phyloP scores from a whole-genome alignment of 2,888 invertebrate species.

The Leptinotarsa rubiginosa region DNA sequence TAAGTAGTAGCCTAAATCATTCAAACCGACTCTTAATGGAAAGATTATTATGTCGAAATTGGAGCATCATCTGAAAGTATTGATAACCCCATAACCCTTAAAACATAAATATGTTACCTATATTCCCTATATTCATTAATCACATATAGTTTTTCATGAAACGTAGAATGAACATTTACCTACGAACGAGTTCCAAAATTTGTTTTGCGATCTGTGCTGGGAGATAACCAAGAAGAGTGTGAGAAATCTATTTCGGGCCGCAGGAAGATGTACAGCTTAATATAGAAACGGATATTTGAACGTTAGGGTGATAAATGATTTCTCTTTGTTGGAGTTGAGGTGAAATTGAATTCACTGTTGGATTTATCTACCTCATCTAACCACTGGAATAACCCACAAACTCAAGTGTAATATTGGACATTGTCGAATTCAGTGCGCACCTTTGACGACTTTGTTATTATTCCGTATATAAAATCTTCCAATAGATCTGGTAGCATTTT shows the following conservation, averaged over 20 bases:
- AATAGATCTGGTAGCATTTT: too few relatives aligned
- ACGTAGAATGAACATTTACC: not conserved
- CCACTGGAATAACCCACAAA: not conserved
- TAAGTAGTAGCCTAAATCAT: not conserved
- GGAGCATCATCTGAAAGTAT: not conserved
- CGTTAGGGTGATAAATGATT: constrained; percentile 12
- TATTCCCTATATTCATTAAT: not conserved
- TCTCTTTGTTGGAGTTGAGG: constrained; percentile 11
- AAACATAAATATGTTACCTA: not conserved
- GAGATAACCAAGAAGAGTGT: not conserved
- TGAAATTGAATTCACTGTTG: not conserved
- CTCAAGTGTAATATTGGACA: too few relatives aligned
- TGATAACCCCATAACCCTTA: not conserved
- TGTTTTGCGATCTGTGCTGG: not conserved
- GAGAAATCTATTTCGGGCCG: not conserved
- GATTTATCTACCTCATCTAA: not conserved
- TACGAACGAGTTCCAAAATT: not conserved
- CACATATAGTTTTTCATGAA: too few relatives aligned
- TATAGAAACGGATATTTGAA: constrained; percentile 11
- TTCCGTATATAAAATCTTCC: too few relatives aligned
- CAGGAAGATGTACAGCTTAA: constrained; percentile 4
- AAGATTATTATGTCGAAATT: not conserved
- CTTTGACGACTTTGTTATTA: too few relatives aligned
- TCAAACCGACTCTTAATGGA: not conserved
- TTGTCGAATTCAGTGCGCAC: too few relatives aligned